Evolutionary conservation across 2,113 vertebrate species (phyloP).

Genomic region (Heteronetta atricapilla): DNA sequence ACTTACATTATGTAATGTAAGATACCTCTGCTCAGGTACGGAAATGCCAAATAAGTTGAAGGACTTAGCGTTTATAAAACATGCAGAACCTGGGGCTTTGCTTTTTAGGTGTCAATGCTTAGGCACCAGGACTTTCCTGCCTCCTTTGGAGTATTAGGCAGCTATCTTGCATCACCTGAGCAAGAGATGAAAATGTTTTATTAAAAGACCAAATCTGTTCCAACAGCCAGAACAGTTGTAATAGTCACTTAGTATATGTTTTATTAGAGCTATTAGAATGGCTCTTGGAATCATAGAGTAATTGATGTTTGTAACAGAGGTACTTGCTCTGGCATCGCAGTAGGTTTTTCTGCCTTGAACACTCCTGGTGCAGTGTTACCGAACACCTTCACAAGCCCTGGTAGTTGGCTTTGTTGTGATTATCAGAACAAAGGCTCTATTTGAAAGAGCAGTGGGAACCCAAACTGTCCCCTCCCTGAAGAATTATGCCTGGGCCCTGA

Average conservation of each 20-base stretch:
- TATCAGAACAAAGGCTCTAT: background rate
- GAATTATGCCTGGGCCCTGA: background rate
- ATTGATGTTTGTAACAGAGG: background rate
- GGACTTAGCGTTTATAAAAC: background rate
- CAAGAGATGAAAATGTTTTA: background rate
- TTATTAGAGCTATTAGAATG: background rate
- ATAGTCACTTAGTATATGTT: background rate
- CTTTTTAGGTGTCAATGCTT: background rate
- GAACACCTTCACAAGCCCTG: accelerated
- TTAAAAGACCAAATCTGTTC: background rate
- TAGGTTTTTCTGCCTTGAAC: background rate
- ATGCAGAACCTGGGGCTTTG: background rate
- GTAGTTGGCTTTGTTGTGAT: background rate
- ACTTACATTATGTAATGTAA: background rate
- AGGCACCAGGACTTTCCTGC: background rate
- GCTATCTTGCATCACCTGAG: background rate
- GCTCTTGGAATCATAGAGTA: background rate
- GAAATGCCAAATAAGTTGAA: background rate
- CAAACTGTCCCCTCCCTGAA: background rate
- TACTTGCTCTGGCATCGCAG: background rate
- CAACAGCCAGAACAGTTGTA: background rate
- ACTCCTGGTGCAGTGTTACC: background rate
- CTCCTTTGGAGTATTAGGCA: background rate
- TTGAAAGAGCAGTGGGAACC: background rate
- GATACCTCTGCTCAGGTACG: background rate